Percentiles rank a stretch among this genome's conserved stretches.
These are phyloP conservation scores for Lophius americanus DNA, from an alignment of 2,797 vertebrate genomes.

Conservation along the genomic window DNA sequence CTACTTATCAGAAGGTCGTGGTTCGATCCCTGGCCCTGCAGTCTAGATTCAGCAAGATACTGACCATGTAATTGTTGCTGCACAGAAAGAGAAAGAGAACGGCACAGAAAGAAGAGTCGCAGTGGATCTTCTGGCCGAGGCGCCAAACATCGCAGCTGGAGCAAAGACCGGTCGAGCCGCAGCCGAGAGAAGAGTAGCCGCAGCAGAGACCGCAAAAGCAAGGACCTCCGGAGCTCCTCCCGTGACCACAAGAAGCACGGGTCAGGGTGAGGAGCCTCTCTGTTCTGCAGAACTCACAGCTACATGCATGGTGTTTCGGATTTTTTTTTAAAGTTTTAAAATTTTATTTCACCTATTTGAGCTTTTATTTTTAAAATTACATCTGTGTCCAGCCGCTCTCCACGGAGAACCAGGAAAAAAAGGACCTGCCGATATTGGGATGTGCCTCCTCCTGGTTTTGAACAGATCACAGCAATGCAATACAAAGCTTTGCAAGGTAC, in stretches of 20 bases:
- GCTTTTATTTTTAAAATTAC: not conserved
- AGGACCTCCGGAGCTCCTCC: constrained; percentile 77
- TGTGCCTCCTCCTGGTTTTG: constrained; percentile 79
- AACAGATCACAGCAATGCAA: constrained; percentile 83
- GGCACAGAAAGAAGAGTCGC: constrained; percentile 76
- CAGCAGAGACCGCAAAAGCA: constrained; percentile 70
- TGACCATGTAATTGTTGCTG: not conserved
- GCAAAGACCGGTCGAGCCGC: constrained; percentile 80
- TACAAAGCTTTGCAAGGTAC: constrained; percentile 86
- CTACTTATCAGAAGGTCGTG: too few species aligned
- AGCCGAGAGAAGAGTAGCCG: constrained; percentile 83
- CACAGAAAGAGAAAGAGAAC: constrained; percentile 78
- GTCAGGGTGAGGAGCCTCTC: constrained; percentile 43
- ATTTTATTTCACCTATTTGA: not conserved
- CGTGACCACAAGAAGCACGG: constrained; percentile 82
- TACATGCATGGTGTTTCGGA: too few species aligned
- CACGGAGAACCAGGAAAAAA: constrained; percentile 77
- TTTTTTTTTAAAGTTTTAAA: too few species aligned
- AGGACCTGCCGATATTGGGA: constrained; percentile 81
- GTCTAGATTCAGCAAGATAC: too few species aligned
- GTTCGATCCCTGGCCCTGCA: too few species aligned
- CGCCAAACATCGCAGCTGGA: constrained; percentile 78
- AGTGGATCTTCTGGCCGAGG: constrained; percentile 68
- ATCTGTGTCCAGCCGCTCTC: constrained; percentile 71
- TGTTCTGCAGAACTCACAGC: not conserved